These are phyloP conservation scores for Oasisia sp. DNA, from an alignment of 2,888 invertebrate genomes.

Conservation along the genomic window DNA sequence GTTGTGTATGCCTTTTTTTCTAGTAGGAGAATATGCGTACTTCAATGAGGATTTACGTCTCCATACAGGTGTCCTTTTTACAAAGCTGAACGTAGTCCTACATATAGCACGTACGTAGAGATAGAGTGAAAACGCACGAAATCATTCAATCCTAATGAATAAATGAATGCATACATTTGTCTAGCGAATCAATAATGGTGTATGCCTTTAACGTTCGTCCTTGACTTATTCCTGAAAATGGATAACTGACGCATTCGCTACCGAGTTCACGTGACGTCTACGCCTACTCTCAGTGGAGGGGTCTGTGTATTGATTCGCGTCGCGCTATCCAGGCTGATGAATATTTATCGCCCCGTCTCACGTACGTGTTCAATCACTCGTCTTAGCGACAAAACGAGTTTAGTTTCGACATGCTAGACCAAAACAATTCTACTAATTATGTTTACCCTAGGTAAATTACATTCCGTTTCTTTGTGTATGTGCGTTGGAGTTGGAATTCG, in stretches of 20 bases:
- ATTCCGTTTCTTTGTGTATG: neutral
- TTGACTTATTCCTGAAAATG: neutral
- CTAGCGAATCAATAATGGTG: neutral
- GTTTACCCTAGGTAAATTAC: neutral
- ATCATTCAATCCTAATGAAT: neutral
- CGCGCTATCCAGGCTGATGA: neutral
- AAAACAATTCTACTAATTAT: constrained; percentile 11
- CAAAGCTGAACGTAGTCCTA: neutral
- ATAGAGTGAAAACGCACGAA: neutral
- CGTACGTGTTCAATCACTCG: constrained; percentile 5
- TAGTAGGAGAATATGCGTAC: no score
- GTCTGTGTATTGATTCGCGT: neutral
- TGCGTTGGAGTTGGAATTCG: neutral
- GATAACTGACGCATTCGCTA: neutral
- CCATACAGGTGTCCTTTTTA: neutral
- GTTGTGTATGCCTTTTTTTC: no score
- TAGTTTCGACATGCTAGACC: neutral
- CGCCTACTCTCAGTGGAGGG: neutral
- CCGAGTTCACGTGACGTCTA: neutral
- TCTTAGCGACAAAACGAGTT: neutral
- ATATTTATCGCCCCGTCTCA: neutral
- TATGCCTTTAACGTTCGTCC: neutral
- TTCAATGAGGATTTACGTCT: neutral
- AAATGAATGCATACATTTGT: constrained; percentile 1
- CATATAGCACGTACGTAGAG: neutral